Percentiles rank a stretch among this genome's conserved stretches.
phyloP scores from a whole-genome alignment of 1,140 invertebrate species.

The Saccostrea cuccullata region DNA sequence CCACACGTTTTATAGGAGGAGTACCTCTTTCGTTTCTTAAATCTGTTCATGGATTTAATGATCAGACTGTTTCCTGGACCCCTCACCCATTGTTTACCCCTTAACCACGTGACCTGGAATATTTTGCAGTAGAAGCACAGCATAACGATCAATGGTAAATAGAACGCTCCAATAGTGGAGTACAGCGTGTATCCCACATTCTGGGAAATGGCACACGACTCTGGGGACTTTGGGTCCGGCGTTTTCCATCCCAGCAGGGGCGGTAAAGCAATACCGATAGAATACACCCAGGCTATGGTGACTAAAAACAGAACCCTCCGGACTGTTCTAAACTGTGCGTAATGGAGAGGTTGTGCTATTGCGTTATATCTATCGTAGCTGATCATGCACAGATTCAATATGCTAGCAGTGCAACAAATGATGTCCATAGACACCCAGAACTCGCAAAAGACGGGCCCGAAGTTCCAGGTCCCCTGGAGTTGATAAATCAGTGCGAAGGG shows the following conservation, averaged over 20 bases:
- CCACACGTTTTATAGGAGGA: constrained; percentile 14
- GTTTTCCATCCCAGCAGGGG: constrained; percentile 92
- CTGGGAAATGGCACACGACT: constrained; percentile 71
- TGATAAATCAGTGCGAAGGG: constrained; percentile 68
- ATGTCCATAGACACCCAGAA: constrained; percentile 80
- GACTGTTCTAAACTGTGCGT: constrained; percentile 89
- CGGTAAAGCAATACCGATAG: constrained; percentile 93
- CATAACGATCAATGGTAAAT: constrained; percentile 78
- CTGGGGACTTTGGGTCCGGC: constrained; percentile 40
- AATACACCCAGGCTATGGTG: constrained; percentile 93
- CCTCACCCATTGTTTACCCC: constrained; percentile 72
- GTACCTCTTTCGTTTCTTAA: not conserved
- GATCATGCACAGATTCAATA: constrained; percentile 81
- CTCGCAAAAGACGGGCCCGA: constrained; percentile 78
- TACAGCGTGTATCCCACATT: constrained; percentile 78
- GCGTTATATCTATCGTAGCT: constrained; percentile 80
- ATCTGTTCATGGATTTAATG: constrained; percentile 42
- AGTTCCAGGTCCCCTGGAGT: constrained; percentile 73
- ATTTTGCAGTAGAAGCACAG: constrained; percentile 78
- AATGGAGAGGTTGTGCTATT: constrained; percentile 80
- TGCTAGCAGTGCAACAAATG: constrained; percentile 80
- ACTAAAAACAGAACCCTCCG: constrained; percentile 92
- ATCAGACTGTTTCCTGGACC: constrained; percentile 57
- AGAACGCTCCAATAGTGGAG: constrained; percentile 79
- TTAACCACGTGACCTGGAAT: constrained; percentile 75